Evolutionary conservation across 2,888 invertebrate species (phyloP).

Genomic region (Hedya salicella): DNA sequence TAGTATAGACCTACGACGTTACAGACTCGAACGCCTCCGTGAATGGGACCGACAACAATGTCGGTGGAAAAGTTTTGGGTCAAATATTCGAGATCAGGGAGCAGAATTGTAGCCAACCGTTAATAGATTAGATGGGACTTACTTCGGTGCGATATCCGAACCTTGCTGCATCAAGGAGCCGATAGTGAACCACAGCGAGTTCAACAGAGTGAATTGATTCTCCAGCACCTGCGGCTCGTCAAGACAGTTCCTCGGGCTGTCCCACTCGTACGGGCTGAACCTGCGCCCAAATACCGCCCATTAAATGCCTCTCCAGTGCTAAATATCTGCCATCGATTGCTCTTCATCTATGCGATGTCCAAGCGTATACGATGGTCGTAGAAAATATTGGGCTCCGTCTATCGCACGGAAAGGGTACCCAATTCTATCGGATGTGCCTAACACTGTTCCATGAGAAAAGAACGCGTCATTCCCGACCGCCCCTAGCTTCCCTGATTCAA

Average conservation of each 20-base stretch:
- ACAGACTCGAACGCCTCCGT: background rate
- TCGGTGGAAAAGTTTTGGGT: conserved; percentile 17
- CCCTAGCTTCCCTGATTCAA: conserved; percentile 25
- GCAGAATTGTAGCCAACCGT: conserved; percentile 61
- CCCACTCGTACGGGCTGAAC: conserved; percentile 97
- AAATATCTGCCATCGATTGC: conserved; percentile 10
- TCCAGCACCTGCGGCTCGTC: conserved; percentile 93
- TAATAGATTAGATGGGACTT: conserved; percentile 80
- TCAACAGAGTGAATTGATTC: conserved; percentile 95
- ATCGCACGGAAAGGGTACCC: conserved; percentile 27
- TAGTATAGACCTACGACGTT: conserved; percentile 13
- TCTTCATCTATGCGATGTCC: conserved; percentile 14
- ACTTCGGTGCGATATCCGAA: conserved; percentile 96
- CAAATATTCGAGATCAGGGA: conserved; percentile 19
- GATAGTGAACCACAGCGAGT: conserved; percentile 98
- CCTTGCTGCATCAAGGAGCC: conserved; percentile 97
- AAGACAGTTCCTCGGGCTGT: conserved; percentile 94
- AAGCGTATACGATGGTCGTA: conserved; percentile 8
- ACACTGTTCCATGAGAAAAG: conserved; percentile 8
- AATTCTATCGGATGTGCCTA: conserved; percentile 17
- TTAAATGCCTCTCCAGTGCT: conserved; percentile 47
- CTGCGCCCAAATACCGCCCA: conserved; percentile 85
- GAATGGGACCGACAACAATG: conserved; percentile 25
- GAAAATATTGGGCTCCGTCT: conserved; percentile 1
- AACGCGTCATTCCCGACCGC: conserved; percentile 7